Evolutionary conservation across 2,797 vertebrate species (phyloP), one percentile per base, ranked within the genome.

Genomic region (Echeneis naucrates): DNA sequence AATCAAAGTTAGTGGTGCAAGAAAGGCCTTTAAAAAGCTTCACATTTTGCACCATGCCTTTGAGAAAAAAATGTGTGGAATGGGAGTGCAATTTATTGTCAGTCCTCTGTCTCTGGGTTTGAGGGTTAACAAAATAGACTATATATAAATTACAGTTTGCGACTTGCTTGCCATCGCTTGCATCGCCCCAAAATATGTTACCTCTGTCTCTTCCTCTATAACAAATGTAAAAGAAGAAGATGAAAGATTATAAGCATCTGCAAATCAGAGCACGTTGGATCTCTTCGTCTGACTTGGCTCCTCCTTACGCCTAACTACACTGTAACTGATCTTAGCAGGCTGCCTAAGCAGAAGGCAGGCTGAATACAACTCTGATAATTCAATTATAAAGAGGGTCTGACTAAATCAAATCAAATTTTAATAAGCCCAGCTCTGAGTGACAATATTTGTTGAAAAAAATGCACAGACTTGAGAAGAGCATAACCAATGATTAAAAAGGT

Each of bases 1-100:
- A 90, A 94, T 93, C 90, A 93, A 86, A 92, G 85, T 77, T 87
- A 89, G 82, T 84, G 78, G 71, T 78, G 84, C 87, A 83, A 85
- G 78, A 83, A 88, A 69, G 59, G 48, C 87, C 30, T 80, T 86
- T 79, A 64, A 66, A 80, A 83, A 78, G 73, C 67, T 60, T 82
- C 65, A 78, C 66, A 82, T 80, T 75, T 68, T 65, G 71, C 55
- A 73, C 77, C 27, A 35, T 32, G 74, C 64, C 58, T 77, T 73
- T 65, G 80, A 85, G 82, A 78, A 61, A 50, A 81, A 62, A 54
- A 73, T 73, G 57, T 65, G 70, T 16, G 71, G 58, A 81, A 55
- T 30, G 26, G 63, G 57, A 69, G 62, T 48, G 56, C 51, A 86
- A 87, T 92, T 87, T 82, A 81, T 88, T 87, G 86, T 74, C 75